Evolutionary conservation across 2,888 invertebrate species (phyloP).

Genomic region (Agrenia bidenticulata): DNA sequence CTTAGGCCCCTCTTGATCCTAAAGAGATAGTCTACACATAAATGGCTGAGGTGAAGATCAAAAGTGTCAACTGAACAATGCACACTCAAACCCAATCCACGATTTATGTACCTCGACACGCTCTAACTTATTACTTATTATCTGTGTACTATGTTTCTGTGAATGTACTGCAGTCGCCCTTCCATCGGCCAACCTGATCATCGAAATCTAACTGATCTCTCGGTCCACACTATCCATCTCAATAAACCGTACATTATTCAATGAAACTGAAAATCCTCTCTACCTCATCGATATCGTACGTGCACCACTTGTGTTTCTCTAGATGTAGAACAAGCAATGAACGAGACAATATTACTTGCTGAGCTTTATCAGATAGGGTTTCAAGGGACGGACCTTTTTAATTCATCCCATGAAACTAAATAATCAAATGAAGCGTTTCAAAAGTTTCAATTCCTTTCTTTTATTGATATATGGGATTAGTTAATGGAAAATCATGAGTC

Average conservation of each 20-base stretch:
- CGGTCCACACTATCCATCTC: no score
- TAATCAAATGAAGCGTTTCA: slow-evolving; percentile 9
- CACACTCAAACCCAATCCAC: slow-evolving; percentile 9
- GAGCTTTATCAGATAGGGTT: no score
- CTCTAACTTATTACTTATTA: slow-evolving; percentile 4
- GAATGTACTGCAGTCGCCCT: no score
- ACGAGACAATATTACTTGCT: no score
- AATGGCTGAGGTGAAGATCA: slow-evolving; percentile 22
- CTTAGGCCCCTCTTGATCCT: background rate
- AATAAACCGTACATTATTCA: no score
- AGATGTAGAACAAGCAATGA: no score
- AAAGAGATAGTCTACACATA: background rate
- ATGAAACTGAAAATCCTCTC: no score
- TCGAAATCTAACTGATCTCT: no score
- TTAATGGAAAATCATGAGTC: slow-evolving; percentile 2
- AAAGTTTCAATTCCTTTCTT: slow-evolving; percentile 8
- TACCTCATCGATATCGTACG: no score
- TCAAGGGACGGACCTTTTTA: slow-evolving; percentile 7
- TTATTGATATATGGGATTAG: slow-evolving; percentile 15
- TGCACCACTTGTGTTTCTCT: no score
- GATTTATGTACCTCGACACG: slow-evolving; percentile 23
- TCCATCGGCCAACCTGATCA: no score
- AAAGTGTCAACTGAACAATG: slow-evolving; percentile 23
- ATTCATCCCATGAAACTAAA: slow-evolving; percentile 6
- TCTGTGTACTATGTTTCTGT: no score